Conservation (phyloP, 2,888 invertebrate species). For the Heteromyza rotundicornis region DNA sequence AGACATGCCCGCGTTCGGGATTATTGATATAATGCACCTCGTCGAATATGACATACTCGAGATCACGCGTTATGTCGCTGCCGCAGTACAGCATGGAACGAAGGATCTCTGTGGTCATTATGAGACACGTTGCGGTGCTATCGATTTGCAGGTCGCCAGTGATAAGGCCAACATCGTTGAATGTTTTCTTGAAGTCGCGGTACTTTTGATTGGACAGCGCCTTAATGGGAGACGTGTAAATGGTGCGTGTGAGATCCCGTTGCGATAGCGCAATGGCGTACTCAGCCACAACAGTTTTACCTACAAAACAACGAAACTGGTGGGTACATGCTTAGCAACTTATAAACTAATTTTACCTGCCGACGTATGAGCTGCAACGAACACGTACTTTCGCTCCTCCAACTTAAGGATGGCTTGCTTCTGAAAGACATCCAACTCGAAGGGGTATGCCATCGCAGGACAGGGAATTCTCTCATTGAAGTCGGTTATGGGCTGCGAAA, state of each 20-base stretch:
- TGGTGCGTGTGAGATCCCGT: slow-evolving; percentile 87
- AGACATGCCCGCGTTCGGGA: slow-evolving; percentile 96
- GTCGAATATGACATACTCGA: slow-evolving; percentile 99
- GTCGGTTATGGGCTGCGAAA: slow-evolving; percentile 78
- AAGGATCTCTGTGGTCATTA: slow-evolving; percentile 99
- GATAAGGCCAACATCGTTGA: slow-evolving; percentile 90
- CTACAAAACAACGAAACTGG: slow-evolving; percentile 21
- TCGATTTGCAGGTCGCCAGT: slow-evolving; percentile 97
- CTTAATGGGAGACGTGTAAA: slow-evolving; percentile 99
- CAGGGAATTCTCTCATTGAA: slow-evolving; percentile 81
- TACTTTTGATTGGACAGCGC: slow-evolving; percentile 99
- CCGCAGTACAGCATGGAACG: slow-evolving; percentile 96
- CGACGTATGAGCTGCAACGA: slow-evolving; percentile 99
- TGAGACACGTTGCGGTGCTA: slow-evolving; percentile 89
- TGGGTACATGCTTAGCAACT: background rate
- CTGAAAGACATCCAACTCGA: slow-evolving; percentile 96
- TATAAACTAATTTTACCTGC: slow-evolving; percentile 81
- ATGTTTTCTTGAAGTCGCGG: slow-evolving; percentile 92
- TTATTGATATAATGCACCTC: slow-evolving; percentile 99
- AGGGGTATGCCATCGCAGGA: slow-evolving; percentile 85
- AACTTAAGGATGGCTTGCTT: slow-evolving; percentile 94
- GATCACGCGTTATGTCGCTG: slow-evolving; percentile 89
- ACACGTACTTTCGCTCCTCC: slow-evolving; percentile 93
- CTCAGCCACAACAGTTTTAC: slow-evolving; percentile 98
- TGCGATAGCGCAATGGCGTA: slow-evolving; percentile 97